Evolutionary conservation across 1,140 invertebrate species (phyloP), one percentile per base, ranked within the genome.

Genomic region (Drosophila rhopaloa): DNA sequence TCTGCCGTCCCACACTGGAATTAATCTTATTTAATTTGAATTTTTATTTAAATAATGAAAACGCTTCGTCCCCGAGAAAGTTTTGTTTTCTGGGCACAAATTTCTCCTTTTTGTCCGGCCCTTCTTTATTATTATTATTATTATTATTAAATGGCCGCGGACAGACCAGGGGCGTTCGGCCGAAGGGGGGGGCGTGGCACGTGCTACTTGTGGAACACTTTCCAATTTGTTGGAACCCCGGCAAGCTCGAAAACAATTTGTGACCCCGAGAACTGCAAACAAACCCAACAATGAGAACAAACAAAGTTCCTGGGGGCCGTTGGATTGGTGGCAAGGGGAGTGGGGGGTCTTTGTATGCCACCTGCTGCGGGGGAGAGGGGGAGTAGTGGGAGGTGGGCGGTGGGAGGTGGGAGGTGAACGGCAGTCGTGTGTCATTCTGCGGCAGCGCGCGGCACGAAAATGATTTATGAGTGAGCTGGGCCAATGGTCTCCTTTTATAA

Each of bases 11-110:
- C 16, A 41, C 50, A 35, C 55, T 38, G 60, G 82, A 89, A 88
- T 88, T 78, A 88, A 89, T 88, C 84, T 89, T 89, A 83, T 83
- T 89, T 88, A 80, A 88, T 88, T 88, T 88, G 79, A 88, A 80
- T 79, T 86, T 88, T 80, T 83, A 83, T 88, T 80, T 75, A 89
- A 89, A 80, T 82, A 82, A 82, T 85, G 77, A 68, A 88, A 63
- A 55, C 56, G 58, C 66, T 53, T 71, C 73, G 57, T 71, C 73
- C 62, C 70, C 61, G 43, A 46, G 47, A 85, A 85, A 85, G 46
- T 81, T 85, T 85, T 79, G 71, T 71, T 79, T 71, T 53, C 29
- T 53, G 44, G 76, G 29, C 29, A 32, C 38, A 7, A 35, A 48
- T 32, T 38, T 38, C 16, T 35, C n/a, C 41, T 40, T 35, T 16